Base-by-base conservation (phyloP, 2,113 vertebrate species). In the Xerus inauris region DNA sequence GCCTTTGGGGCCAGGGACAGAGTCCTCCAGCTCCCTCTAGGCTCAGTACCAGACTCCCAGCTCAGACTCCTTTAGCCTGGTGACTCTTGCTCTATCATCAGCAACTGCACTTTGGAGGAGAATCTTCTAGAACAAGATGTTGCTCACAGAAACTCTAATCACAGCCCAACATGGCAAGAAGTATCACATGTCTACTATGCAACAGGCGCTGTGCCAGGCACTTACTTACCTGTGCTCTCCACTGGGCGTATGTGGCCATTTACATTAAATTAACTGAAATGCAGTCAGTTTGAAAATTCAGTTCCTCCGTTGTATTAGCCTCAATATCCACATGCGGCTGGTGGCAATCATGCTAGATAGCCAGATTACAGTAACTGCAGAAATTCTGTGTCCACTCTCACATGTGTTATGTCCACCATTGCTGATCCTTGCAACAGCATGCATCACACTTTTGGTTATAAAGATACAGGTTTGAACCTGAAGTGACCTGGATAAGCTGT, bases 391-490 rank as follows among this genome's bases (percentile, higher is more conserved):
- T 11, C 38, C 62, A 16, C 20, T 12, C 24, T n/a, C 24, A 51
- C 2, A 9, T 38, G 42, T 4, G 11, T 47, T 30, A 12, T 3
- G 3, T 1, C 32, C 7, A 1, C 26, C 64, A 19, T 2, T n/a
- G 45, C 9, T 12, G 17, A 10, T 30, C 16, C 47, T 54, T 32
- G 38, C 13, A 38, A 7, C 19, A 45, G 49, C 16, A 73, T 30
- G 9, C n/a, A 45, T 3, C 2, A 4, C 57, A 24, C 5, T 32
- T 35, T 38, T 47, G 26, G 3, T 6, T 51, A 8, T 16, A 3
- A 79, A 19, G 7, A 20, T 13, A 24, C 11, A 32, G 54, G 38
- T 40, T 67, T 6, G 6, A 8, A 24, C 22, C 26, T 14, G 32
- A 67, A 47, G 28, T 1, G 10, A 19, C 69, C 38, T 54, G 10